Evolutionary conservation across 2,888 invertebrate species (phyloP).

Genomic region (Steinernema hermaphroditum): DNA sequence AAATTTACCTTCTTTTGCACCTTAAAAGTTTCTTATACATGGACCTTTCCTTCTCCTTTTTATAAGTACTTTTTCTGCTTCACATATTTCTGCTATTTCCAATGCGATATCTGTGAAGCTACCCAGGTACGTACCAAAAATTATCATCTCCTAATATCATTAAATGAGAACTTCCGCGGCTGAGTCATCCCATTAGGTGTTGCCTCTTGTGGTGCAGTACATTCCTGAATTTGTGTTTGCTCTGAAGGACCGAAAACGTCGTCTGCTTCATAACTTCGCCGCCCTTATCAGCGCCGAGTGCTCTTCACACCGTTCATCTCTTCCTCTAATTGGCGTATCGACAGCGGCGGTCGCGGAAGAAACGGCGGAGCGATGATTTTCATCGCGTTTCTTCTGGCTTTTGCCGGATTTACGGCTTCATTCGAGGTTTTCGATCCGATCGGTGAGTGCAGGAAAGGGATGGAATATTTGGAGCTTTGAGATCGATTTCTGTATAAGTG

Average conservation of each 20-base stretch:
- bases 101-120: background rate
- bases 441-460: background rate
- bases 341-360: background rate
- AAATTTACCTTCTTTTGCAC: too few relatives aligned
- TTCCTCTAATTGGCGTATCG: conserved; percentile 16
- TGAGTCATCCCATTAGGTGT: background rate
- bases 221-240: background rate
- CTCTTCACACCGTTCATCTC: background rate
- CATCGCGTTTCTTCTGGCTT: conserved; percentile 26
- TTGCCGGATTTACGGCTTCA: conserved; percentile 4
- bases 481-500: background rate
- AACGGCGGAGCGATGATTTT: conserved; percentile 8
- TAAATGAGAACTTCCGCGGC: background rate
- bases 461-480: background rate
- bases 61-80: too few relatives aligned
- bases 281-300: conserved; percentile 20
- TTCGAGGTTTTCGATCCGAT: background rate
- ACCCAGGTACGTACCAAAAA: background rate
- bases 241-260: background rate
- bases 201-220: background rate
- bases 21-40: too few relatives aligned
- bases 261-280: background rate
- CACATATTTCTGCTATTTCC: too few relatives aligned
- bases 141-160: background rate
- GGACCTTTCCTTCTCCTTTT: too few relatives aligned